phyloP scores from a whole-genome alignment of 64 coral and sea anemone genomes.

The Hydrozoanthus tunicans region DNA sequence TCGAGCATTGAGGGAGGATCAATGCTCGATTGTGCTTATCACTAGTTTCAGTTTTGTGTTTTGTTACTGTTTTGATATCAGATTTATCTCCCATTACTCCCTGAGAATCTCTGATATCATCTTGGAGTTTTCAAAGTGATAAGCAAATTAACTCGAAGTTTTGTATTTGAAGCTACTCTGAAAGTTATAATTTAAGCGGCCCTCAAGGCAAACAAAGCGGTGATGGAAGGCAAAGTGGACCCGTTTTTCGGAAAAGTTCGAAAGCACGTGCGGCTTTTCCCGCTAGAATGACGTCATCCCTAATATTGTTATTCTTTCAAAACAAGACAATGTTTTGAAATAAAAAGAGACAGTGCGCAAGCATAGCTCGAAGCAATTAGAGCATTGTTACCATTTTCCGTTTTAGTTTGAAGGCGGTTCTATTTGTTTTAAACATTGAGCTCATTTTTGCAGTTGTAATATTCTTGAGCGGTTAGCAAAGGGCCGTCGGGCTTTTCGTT shows the following conservation, averaged over 20 bases:
- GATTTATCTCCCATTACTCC: too few relatives aligned
- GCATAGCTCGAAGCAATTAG: neutral
- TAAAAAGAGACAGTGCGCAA: neutral
- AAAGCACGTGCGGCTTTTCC: constrained; percentile 28
- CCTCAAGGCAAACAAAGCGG: neutral
- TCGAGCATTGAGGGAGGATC: too few relatives aligned
- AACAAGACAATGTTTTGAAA: neutral
- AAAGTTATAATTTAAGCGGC: neutral
- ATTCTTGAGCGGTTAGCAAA: neutral
- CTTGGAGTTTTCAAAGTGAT: too few relatives aligned
- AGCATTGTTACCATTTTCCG: neutral
- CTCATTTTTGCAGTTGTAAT: neutral
- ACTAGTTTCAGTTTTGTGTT: too few relatives aligned
- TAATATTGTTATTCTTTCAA: neutral
- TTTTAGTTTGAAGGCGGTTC: neutral
- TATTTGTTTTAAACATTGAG: neutral
- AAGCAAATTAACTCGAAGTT: neutral
- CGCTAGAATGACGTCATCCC: constrained; percentile 36
- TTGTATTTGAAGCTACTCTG: neutral
- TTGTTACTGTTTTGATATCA: too few relatives aligned
- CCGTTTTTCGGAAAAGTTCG: neutral
- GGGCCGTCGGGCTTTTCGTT: neutral
- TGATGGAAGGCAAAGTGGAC: neutral
- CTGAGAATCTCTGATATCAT: too few relatives aligned
- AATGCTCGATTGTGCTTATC: too few relatives aligned